phyloP scores from a whole-genome alignment of 1,140 invertebrate species.

The Anoplophora glabripennis region DNA sequence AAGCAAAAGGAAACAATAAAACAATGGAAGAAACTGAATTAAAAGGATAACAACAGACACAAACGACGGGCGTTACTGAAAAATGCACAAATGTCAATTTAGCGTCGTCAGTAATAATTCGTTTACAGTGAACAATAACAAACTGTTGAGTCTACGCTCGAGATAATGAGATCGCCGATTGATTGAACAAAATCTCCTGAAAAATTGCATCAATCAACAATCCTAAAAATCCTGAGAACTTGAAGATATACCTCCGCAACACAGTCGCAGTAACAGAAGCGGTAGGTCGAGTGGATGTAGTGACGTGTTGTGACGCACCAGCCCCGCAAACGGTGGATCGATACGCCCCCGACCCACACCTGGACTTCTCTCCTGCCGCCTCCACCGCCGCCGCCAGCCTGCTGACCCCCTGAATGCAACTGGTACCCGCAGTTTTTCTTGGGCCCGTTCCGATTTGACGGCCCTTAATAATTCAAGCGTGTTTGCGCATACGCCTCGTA shows the following conservation, averaged over 20 bases:
- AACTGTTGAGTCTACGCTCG: too few relatives aligned
- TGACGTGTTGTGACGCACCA: conserved; percentile 2
- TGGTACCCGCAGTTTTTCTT: conserved; percentile 1
- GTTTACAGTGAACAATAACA: too few relatives aligned
- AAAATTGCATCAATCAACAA: too few relatives aligned
- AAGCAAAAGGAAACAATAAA: too few relatives aligned
- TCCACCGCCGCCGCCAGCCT: background rate
- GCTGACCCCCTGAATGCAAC: conserved; percentile 4
- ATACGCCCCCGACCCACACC: background rate
- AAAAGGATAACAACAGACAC: too few relatives aligned
- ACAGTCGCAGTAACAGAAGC: background rate
- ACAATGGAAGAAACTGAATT: too few relatives aligned
- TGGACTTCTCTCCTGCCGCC: background rate
- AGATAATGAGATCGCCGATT: too few relatives aligned
- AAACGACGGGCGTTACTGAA: too few relatives aligned
- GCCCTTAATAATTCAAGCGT: conserved; percentile 4
- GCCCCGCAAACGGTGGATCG: background rate
- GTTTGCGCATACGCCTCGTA: conserved; percentile 1
- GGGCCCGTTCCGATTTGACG: background rate
- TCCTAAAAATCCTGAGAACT: too few relatives aligned
- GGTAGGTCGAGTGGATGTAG: background rate
- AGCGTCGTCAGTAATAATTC: too few relatives aligned
- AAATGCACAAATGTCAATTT: too few relatives aligned
- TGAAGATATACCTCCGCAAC: background rate
- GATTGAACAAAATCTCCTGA: too few relatives aligned